Conservation (phyloP, 1,140 invertebrate genomes). For the Hestina assimilis region DNA sequence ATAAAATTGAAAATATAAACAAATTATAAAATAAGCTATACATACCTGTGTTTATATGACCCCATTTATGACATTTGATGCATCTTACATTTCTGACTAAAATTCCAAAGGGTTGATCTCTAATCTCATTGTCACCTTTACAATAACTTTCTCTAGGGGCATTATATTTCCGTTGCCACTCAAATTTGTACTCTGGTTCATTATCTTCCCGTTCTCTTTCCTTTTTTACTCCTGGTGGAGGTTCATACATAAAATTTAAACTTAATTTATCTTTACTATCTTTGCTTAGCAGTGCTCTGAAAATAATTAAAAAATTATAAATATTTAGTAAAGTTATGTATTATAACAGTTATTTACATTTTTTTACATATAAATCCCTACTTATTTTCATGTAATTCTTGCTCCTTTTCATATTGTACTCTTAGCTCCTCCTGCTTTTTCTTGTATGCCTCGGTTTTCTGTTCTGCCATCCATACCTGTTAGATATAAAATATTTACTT, state of each 20-base stretch:
- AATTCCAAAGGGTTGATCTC: slow-evolving; percentile 99
- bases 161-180: slow-evolving; percentile 99
- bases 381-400: slow-evolving; percentile 99
- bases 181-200: slow-evolving; percentile 98
- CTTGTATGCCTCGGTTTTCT: slow-evolving; percentile 97
- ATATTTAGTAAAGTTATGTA: not conserved
- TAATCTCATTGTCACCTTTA: slow-evolving; percentile 96
- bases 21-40: not conserved
- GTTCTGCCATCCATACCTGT: slow-evolving; percentile 99
- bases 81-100: slow-evolving; percentile 98
- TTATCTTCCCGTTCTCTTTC: slow-evolving; percentile 94
- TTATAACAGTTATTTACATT: too few relatives aligned
- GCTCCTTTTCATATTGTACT: slow-evolving; percentile 98
- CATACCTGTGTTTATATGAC: slow-evolving; percentile 98
- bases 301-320: slow-evolving; percentile 33
- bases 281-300: slow-evolving; percentile 95
- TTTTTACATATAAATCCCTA: too few relatives aligned
- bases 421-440: slow-evolving; percentile 98
- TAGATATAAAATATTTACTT: not conserved
- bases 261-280: slow-evolving; percentile 99
- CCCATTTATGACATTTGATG: slow-evolving; percentile 99
- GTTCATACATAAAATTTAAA: slow-evolving; percentile 99
- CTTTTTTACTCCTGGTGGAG: slow-evolving; percentile 97
- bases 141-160: slow-evolving; percentile 98
- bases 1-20: not conserved